A percentile compares a stretch with the other conserved stretches of the same genome.
phyloP scores from a whole-genome alignment of 1,140 invertebrate species.

The Phthorimaea operculella region DNA sequence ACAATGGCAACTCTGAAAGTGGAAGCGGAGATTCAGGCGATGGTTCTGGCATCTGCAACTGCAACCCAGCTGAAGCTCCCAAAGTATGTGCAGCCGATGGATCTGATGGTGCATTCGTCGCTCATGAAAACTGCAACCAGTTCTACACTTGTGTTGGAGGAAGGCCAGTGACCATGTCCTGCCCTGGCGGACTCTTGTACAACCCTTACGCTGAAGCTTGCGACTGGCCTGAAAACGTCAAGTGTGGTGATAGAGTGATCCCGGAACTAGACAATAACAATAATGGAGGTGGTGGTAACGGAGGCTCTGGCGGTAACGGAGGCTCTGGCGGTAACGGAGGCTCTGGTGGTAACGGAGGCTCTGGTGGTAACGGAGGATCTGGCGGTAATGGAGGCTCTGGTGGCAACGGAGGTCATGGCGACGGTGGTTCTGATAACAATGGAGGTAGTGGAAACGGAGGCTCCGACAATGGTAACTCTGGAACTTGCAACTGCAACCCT shows the following conservation, averaged over 20 bases:
- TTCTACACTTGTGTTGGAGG: not conserved
- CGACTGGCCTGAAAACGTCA: constrained; percentile 13
- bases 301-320: constrained; percentile 22
- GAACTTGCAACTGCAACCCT: not conserved
- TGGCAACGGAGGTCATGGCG: not conserved
- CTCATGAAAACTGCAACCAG: not conserved
- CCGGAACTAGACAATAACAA: too few species aligned
- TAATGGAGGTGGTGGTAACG: constrained; percentile 16
- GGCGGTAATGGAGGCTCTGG: not conserved
- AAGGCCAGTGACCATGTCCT: not conserved
- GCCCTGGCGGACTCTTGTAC: constrained; percentile 11
- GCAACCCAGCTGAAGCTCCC: constrained; percentile 20
- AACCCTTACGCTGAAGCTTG: constrained; percentile 9
- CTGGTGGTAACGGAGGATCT: not conserved
- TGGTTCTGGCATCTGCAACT: constrained; percentile 7
- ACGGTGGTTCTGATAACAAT: not conserved
- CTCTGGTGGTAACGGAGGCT: not conserved
- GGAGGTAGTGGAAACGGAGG: constrained; percentile 17
- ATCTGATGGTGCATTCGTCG: constrained; percentile 17
- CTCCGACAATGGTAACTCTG: constrained; percentile 8
- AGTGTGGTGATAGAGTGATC: constrained; percentile 6
- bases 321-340: not conserved
- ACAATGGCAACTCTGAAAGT: constrained; percentile 8
- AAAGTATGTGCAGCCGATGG: constrained; percentile 21
- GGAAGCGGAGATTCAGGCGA: not conserved